Evolutionary conservation across 2,797 vertebrate genomes (phyloP).

Genomic region (Arnoldichthys spilopterus): DNA sequence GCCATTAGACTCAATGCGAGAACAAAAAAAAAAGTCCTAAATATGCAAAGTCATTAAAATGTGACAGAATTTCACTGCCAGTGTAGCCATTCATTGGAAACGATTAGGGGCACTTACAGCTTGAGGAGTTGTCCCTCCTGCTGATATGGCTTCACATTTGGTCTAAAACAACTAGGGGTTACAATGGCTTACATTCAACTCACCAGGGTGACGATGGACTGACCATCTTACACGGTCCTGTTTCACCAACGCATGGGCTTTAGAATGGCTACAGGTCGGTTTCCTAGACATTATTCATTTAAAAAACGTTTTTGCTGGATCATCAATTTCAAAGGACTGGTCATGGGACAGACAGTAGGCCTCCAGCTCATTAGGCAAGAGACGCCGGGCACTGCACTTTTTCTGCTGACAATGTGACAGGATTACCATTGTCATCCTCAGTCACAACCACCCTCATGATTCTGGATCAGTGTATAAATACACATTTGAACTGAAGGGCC

Average conservation of each 20-base stretch:
- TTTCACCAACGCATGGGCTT: not conserved
- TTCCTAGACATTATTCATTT: slow-evolving; percentile 13
- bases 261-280: not conserved
- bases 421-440: no score
- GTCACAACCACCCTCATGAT: no score
- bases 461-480: not conserved
- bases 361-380: slow-evolving; percentile 35
- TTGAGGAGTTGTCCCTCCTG: not conserved
- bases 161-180: slow-evolving; percentile 19
- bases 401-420: not conserved
- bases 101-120: not conserved
- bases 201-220: slow-evolving; percentile 6
- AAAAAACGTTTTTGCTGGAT: not conserved
- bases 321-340: slow-evolving; percentile 14
- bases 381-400: not conserved
- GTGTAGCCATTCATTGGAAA: not conserved
- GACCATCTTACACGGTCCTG: slow-evolving; percentile 8
- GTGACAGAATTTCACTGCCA: slow-evolving; percentile 16
- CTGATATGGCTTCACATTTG: slow-evolving; percentile 20
- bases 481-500: not conserved
- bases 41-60: slow-evolving; percentile 33
- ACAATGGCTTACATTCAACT: slow-evolving; percentile 26
- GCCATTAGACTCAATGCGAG: slow-evolving; percentile 22
- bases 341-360: slow-evolving; percentile 2
- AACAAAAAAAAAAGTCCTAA: slow-evolving; percentile 6